Evolutionary conservation across 2,797 vertebrate genomes (phyloP), one percentile per base, ranked within the genome.

Genomic region (Xerus rutilus): DNA sequence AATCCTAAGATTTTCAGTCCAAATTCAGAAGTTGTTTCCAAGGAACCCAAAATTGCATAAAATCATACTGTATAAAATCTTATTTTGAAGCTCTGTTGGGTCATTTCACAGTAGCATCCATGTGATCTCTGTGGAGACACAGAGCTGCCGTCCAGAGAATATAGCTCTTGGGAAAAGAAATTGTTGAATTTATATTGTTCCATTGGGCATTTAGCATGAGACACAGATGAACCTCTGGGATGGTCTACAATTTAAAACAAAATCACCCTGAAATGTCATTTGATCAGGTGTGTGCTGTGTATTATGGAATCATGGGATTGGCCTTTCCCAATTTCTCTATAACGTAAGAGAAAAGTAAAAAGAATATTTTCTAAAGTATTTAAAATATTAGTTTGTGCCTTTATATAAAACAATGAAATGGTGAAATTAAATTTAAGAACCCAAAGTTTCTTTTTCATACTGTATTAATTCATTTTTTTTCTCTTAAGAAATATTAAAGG

Each of bases 1-100:
- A 90, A 73, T 84, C 23, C 25, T 94, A 69, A 54, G 35, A 81
- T 85, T 89, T 91, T 74, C 72, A 86, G 70, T 39, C 9, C 65
- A 89, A 83, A 90, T 5, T 9, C n/a, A 1, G 47, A 94, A 73
- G 76, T 73, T 65, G 35, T 94, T 81, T 81, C 23, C 64, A 20
- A 57, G 45, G 25, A 59, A 69, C n/a, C 35, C 64, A 47, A 86
- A 78, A 77, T 78, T 78, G 70, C 59, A 74, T 23, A 30, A 43
- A 70, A 49, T 72, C 67, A 82, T 30, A 70, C 15, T 59, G 23
- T 52, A 30, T 73, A 59, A 76, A 54, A 39, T 35, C 64, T 89
- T 83, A 77, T 67, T 94, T 86, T 59, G 87, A 83, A 67, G 43
- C n/a, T 32, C 62, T 0, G 2, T 28, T 86, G 54, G 21, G 23